Percentiles rank a stretch among this genome's conserved stretches.
These are phyloP conservation scores for Radopholus similis DNA, from an alignment of 1,140 invertebrate species.

Conservation along the genomic window DNA sequence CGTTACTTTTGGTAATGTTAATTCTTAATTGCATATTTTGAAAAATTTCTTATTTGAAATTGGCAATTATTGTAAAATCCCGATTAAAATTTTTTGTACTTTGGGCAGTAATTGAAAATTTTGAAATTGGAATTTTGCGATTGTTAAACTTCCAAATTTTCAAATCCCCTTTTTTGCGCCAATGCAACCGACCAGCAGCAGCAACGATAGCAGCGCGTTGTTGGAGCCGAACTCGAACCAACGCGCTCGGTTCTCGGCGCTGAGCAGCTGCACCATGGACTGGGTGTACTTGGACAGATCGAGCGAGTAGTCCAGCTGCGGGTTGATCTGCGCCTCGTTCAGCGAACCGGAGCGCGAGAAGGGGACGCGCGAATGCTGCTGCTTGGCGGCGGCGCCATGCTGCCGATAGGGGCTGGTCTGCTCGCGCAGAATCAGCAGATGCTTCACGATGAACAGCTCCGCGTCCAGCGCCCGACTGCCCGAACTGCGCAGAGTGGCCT, in stretches of 20 bases:
- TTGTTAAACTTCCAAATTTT: too few species aligned
- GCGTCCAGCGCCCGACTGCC: slow-evolving; percentile 72
- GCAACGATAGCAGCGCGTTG: slow-evolving; percentile 53
- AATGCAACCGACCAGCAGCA: slow-evolving; percentile 37
- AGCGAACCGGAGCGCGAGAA: slow-evolving; percentile 23
- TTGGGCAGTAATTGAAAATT: too few species aligned
- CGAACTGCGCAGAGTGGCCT: slow-evolving; percentile 19
- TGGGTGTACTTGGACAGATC: slow-evolving; percentile 51
- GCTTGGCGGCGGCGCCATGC: slow-evolving; percentile 10
- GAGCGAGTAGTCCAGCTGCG: slow-evolving; percentile 51
- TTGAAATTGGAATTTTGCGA: too few species aligned
- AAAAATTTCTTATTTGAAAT: too few species aligned
- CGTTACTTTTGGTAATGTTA: too few species aligned
- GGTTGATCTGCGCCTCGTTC: not conserved
- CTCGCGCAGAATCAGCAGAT: slow-evolving; percentile 88
- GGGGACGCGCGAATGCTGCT: not conserved
- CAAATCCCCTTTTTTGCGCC: too few species aligned
- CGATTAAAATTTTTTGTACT: too few species aligned
- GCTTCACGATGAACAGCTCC: slow-evolving; percentile 92
- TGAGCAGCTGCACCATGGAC: slow-evolving; percentile 45
- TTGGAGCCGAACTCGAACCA: slow-evolving; percentile 60
- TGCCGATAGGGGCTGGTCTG: slow-evolving; percentile 93
- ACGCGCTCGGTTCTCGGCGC: slow-evolving; percentile 38
- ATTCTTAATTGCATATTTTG: too few species aligned
- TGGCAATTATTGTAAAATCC: too few species aligned